Percentiles rank a stretch among this genome's conserved stretches.
These are phyloP conservation scores for Drosophila grimshawi DNA, from an alignment of 1,140 invertebrate genomes.

Conservation along the genomic window DNA sequence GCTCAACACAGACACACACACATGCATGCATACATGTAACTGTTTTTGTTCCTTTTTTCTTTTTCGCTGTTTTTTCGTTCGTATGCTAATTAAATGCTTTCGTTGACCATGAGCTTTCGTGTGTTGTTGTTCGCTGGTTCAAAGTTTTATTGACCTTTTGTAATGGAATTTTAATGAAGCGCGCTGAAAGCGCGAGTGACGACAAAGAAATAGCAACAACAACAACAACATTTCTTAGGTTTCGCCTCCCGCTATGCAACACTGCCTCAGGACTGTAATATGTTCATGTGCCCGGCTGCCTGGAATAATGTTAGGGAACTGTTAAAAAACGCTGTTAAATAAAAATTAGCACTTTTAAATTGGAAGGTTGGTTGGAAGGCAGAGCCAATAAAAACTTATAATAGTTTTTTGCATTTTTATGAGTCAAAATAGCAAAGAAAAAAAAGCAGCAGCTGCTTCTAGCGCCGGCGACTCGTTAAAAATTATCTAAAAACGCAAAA, in stretches of 20 bases:
- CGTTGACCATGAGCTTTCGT: slow-evolving; percentile 76
- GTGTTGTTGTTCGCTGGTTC: slow-evolving; percentile 39
- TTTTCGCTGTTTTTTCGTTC: slow-evolving; percentile 28
- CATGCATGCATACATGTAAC: slow-evolving; percentile 26
- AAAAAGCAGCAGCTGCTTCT: slow-evolving; percentile 26
- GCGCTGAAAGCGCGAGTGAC: slow-evolving; percentile 50
- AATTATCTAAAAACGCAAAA: slow-evolving; percentile 58
- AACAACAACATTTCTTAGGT: not conserved
- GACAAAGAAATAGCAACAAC: not conserved
- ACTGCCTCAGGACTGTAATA: slow-evolving; percentile 20
- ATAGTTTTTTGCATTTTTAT: not conserved
- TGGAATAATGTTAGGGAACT: slow-evolving; percentile 11
- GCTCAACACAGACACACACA: slow-evolving; percentile 37
- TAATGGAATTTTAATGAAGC: slow-evolving; percentile 56
- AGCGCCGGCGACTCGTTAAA: slow-evolving; percentile 27
- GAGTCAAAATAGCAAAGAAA: slow-evolving; percentile 27
- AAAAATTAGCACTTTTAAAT: not conserved
- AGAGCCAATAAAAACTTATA: too few relatives aligned
- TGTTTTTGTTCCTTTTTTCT: slow-evolving; percentile 44
- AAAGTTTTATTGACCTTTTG: slow-evolving; percentile 74
- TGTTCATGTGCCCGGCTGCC: not conserved
- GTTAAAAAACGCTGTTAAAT: not conserved
- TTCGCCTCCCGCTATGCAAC: slow-evolving; percentile 19
- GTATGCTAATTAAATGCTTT: slow-evolving; percentile 80
- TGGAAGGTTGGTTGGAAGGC: too few relatives aligned